Percentiles rank a stretch among this genome's conserved stretches.
Evolutionary conservation across 2,113 vertebrate species (phyloP).

Genomic region (Embiotoca jacksoni): DNA sequence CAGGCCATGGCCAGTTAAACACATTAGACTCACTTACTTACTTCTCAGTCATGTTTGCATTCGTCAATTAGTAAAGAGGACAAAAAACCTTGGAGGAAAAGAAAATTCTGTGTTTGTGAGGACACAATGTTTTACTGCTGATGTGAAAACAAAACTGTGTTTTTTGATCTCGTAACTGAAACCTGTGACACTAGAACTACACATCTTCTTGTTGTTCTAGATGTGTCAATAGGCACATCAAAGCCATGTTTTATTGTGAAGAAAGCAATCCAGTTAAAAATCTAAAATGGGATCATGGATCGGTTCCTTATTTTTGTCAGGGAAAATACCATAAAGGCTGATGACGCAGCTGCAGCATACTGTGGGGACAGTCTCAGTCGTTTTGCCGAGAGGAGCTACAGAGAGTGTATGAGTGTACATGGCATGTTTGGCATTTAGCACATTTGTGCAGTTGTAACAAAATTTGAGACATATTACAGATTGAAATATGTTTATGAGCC

Average conservation of each 20-base stretch:
- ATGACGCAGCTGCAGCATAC: not conserved
- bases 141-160: conserved; percentile 15
- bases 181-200: not conserved
- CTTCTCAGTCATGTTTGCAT: conserved; percentile 60
- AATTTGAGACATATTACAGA: too few relatives aligned
- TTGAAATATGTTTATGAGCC: too few relatives aligned
- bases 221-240: not conserved
- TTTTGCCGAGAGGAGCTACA: not conserved
- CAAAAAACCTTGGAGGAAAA: conserved; percentile 2
- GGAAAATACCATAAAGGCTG: conserved; percentile 5
- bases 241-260: conserved; percentile 22
- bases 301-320: not conserved
- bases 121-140: conserved; percentile 11
- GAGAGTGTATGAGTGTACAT: not conserved
- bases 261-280: conserved; percentile 5
- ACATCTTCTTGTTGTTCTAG: not conserved
- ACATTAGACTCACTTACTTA: conserved; percentile 72
- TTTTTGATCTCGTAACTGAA: not conserved
- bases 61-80: conserved; percentile 55
- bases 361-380: not conserved
- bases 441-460: too few relatives aligned
- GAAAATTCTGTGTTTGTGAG: conserved; percentile 3
- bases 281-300: not conserved
- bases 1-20: conserved; percentile 37
- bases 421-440: not conserved